phyloP scores from a whole-genome alignment of 2,797 vertebrate genomes.

The Luscinia megarhynchos region DNA sequence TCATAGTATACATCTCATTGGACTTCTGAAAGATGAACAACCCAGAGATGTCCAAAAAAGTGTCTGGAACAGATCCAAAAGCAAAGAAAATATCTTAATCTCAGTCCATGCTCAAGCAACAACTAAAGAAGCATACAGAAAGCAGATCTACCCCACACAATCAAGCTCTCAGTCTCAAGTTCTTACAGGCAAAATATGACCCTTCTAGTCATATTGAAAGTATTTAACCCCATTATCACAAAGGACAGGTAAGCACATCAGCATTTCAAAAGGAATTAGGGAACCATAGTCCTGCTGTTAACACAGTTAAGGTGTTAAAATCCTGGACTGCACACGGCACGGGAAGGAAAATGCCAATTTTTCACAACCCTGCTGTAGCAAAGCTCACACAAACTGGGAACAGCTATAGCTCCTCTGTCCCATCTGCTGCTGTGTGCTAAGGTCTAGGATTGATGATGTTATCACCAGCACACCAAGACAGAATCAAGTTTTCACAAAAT shows the following conservation, averaged over 20 bases:
- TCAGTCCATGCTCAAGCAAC: not conserved
- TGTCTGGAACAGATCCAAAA: constrained; percentile 43
- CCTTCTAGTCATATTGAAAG: not conserved
- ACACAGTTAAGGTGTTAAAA: not conserved
- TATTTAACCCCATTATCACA: not conserved
- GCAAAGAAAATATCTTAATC: constrained; percentile 31
- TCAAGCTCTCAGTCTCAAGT: not conserved
- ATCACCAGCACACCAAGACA: not conserved
- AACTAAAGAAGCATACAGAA: not conserved
- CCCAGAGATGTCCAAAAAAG: constrained; percentile 25
- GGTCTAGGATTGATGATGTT: not conserved
- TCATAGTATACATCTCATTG: not conserved
- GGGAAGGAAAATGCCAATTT: not conserved
- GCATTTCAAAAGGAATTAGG: not conserved
- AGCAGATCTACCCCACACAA: not conserved
- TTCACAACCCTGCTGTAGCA: not conserved
- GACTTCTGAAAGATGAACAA: not conserved
- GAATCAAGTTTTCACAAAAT: not conserved
- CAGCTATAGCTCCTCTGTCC: not conserved
- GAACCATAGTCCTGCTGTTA: not conserved
- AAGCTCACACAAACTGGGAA: not conserved
- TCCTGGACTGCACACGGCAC: not conserved
- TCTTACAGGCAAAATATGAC: not conserved
- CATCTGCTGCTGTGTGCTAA: not conserved
- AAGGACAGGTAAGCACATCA: not conserved